A percentile compares a stretch with the other conserved stretches of the same genome.
Evolutionary conservation across 1,140 invertebrate species (phyloP).

Genomic region (Tetramorium parvispinum): DNA sequence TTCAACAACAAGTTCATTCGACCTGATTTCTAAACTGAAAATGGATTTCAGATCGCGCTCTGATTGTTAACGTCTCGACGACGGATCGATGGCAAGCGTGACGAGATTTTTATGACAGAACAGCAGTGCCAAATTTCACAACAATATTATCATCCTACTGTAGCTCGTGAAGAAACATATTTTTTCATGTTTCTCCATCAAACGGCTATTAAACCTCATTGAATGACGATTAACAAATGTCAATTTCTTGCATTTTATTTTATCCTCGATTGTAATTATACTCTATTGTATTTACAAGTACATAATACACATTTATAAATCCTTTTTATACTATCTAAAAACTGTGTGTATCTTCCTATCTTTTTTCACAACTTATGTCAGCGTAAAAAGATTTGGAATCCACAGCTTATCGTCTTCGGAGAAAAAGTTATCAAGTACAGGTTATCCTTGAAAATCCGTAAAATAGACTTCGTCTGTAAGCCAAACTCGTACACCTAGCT

Average conservation of each 20-base stretch:
- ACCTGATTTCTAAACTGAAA: constrained; percentile 48
- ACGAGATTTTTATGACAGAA: constrained; percentile 50
- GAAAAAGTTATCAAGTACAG: constrained; percentile 68
- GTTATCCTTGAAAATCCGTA: constrained; percentile 75
- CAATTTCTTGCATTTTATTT: neutral
- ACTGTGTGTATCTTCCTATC: neutral
- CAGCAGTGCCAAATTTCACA: constrained; percentile 1
- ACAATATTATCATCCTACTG: neutral
- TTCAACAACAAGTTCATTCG: constrained; percentile 20
- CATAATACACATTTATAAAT: constrained; percentile 8
- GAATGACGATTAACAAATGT: neutral
- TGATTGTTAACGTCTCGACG: constrained; percentile 55
- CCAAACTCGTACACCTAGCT: constrained; percentile 58
- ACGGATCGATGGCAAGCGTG: constrained; percentile 38
- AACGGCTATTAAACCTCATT: constrained; percentile 29
- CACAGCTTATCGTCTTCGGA: constrained; percentile 61
- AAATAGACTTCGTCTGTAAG: constrained; percentile 72
- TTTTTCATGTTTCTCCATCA: no score
- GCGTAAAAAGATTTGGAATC: constrained; percentile 64
- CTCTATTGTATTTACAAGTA: neutral
- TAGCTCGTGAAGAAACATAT: neutral
- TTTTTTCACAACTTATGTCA: constrained; percentile 50
- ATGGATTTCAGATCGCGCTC: constrained; percentile 66
- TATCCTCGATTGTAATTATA: neutral
- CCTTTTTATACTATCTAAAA: neutral